phyloP scores from a whole-genome alignment of 2,888 invertebrate genomes.

The Alentia gelatinosa region DNA sequence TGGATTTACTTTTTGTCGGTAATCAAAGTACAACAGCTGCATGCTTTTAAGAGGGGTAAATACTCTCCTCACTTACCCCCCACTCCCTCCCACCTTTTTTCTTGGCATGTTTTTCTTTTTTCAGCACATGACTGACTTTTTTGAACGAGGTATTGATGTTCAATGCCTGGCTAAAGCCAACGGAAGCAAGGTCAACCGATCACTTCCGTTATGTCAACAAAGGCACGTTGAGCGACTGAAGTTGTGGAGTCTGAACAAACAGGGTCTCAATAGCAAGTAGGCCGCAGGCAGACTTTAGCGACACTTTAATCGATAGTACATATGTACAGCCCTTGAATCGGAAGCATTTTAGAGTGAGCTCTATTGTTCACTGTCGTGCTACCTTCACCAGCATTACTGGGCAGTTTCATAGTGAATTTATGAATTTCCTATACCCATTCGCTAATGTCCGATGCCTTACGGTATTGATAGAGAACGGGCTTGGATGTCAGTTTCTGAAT shows the following conservation, averaged over 20 bases:
- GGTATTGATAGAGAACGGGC: too few species aligned
- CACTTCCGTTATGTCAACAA: slow-evolving; percentile 32
- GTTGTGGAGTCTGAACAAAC: not conserved
- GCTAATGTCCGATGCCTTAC: too few species aligned
- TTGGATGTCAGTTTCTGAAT: too few species aligned
- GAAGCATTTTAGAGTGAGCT: not conserved
- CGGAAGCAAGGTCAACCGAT: slow-evolving; percentile 13
- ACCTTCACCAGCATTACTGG: not conserved
- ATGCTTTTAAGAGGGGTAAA: not conserved
- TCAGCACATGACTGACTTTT: not conserved
- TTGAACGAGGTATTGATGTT: not conserved
- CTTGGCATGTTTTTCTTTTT: not conserved
- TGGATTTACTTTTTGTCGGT: not conserved
- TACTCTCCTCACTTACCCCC: not conserved
- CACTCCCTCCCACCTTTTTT: not conserved
- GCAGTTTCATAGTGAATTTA: too few species aligned
- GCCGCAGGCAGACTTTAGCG: not conserved
- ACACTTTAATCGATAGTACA: slow-evolving; percentile 15
- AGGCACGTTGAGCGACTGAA: not conserved
- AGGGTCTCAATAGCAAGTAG: not conserved
- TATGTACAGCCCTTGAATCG: not conserved
- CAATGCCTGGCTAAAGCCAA: not conserved
- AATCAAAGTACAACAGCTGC: slow-evolving; percentile 38
- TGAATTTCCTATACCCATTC: too few species aligned
- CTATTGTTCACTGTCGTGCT: not conserved